Percentiles rank a stretch among this genome's conserved stretches.
Evolutionary conservation across 2,797 vertebrate genomes (phyloP).

Genomic region (Muscicapa comitata): DNA sequence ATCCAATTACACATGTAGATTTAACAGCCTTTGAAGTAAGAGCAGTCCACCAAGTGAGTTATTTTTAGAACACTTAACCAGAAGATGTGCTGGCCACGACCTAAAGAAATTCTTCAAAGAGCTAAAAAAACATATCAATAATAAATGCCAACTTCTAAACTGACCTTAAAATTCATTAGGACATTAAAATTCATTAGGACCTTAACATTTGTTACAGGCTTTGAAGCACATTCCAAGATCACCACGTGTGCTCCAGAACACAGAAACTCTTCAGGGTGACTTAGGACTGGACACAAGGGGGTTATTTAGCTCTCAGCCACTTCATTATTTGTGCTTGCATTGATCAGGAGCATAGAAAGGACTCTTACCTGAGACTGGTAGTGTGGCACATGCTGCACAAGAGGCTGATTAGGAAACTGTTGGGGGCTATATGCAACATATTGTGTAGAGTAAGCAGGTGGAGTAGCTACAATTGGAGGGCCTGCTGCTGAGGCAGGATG

Average conservation of each 20-base stretch:
- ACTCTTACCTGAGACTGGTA: conserved; percentile 91
- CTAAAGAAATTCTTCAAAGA: not conserved
- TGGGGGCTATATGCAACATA: conserved; percentile 97
- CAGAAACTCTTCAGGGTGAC: not conserved
- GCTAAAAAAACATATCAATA: not conserved
- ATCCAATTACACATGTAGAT: not conserved
- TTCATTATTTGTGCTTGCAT: not conserved
- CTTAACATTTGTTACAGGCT: not conserved
- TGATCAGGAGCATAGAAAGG: accelerated
- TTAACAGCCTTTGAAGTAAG: not conserved
- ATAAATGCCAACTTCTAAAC: not conserved
- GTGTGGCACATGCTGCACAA: conserved; percentile 95
- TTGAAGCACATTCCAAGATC: not conserved
- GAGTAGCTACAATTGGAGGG: conserved; percentile 91
- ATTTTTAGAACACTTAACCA: not conserved
- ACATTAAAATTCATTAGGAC: not conserved
- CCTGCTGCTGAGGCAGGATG: conserved; percentile 94
- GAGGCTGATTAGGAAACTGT: conserved; percentile 94
- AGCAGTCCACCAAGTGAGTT: not conserved
- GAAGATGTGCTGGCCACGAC: not conserved
- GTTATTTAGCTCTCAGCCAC: not conserved
- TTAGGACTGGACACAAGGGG: not conserved
- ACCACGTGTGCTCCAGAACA: not conserved
- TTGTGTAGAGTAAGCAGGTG: conserved; percentile 90
- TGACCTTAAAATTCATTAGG: not conserved